Conservation (phyloP, 2,888 invertebrate species). For the Chrysomela aeneicollis region DNA sequence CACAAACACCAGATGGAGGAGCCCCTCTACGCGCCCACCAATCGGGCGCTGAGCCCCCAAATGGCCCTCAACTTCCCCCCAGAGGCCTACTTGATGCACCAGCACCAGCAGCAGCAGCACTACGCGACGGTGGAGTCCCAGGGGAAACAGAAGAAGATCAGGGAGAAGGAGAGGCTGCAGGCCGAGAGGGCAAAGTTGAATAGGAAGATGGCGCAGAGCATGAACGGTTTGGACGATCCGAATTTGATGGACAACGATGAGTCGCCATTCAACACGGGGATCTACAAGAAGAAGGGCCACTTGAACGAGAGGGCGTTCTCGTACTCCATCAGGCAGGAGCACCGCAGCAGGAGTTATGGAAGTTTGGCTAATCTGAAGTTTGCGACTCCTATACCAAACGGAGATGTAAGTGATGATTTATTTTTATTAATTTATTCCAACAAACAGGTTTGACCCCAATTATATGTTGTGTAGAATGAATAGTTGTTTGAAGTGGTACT, state of each 20-base stretch:
- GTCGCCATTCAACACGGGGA: constrained; percentile 79
- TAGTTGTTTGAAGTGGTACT: no score
- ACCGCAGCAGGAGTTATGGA: constrained; percentile 90
- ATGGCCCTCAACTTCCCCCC: constrained; percentile 66
- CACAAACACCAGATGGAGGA: constrained; percentile 64
- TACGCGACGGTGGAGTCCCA: constrained; percentile 65
- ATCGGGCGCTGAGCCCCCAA: constrained; percentile 67
- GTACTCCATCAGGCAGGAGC: constrained; percentile 93
- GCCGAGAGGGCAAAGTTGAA: constrained; percentile 66
- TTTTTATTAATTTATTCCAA: no score
- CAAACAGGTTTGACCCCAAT: no score
- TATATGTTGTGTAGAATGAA: no score
- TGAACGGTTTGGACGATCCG: constrained; percentile 69
- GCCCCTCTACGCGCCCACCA: constrained; percentile 68
- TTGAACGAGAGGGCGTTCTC: constrained; percentile 92
- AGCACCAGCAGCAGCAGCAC: constrained; percentile 65
- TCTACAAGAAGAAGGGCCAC: constrained; percentile 90
- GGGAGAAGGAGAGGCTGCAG: constrained; percentile 62
- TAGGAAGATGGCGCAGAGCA: constrained; percentile 73
- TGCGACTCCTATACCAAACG: constrained; percentile 71
- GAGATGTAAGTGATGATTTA: constrained; percentile 55
- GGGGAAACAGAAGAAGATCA: constrained; percentile 44
- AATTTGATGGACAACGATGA: constrained; percentile 57
- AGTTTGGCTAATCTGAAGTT: constrained; percentile 91
- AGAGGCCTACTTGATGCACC: constrained; percentile 66